phyloP scores from a whole-genome alignment of 2,113 vertebrate species.

The Corythaeola cristata region DNA sequence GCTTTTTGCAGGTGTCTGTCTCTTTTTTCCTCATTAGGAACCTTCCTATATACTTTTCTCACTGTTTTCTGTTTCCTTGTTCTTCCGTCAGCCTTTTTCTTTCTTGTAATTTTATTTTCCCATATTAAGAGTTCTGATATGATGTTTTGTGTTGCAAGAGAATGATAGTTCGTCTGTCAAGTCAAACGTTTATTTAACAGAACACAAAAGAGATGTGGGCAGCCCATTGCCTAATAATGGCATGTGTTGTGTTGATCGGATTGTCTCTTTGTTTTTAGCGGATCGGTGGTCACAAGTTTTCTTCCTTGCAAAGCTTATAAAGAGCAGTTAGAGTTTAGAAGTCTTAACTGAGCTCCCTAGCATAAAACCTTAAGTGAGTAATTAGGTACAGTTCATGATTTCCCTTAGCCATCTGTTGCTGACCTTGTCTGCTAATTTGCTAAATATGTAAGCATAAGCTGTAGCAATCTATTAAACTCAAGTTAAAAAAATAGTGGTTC shows the following conservation, averaged over 20 bases:
- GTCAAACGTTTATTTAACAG: neutral
- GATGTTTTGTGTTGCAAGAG: neutral
- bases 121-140: neutral
- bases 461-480: neutral
- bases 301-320: neutral
- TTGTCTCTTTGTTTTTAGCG: neutral
- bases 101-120: neutral
- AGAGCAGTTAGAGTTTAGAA: neutral
- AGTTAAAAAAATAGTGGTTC: neutral
- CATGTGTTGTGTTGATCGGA: neutral
- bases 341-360: neutral
- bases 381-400: neutral
- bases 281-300: neutral
- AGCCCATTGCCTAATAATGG: neutral
- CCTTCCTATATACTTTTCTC: neutral
- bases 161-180: neutral
- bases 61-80: neutral
- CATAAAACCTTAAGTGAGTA: neutral
- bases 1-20: neutral
- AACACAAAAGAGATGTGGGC: neutral
- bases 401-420: neutral
- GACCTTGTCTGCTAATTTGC: neutral
- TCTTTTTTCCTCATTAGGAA: neutral
- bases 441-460: neutral
- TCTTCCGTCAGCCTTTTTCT: neutral